Base-by-base conservation (phyloP, 2,888 invertebrate species). In the Apodemia duryi region DNA sequence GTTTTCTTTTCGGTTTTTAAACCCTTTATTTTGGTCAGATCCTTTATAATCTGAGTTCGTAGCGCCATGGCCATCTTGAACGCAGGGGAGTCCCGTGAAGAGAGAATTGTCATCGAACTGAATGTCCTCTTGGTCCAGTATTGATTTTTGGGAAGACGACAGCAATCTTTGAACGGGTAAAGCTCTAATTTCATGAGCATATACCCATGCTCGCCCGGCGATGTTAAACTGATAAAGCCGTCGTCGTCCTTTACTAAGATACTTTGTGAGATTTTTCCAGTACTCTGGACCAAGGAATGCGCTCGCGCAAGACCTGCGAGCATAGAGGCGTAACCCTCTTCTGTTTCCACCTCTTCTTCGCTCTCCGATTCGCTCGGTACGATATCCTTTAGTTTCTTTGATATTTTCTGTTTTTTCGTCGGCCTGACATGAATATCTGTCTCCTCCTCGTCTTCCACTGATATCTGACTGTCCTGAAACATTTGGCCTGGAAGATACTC, bases 181-280 rank as follows among this genome's bases (percentile, higher is more conserved):
- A 69, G 66, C 67, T 70, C 67, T 54, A 70, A 57, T 49, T 70
- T 70, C 35, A 69, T 61, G 43, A 70, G 43, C 66, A 66, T 70
- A 43, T 29, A 65, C 67, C 69, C 70, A 70, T 68, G 68, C 65
- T 67, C 68, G 63, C 69, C 67, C 71, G 69, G 65, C 64, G 67
- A 63, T 61, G 66, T 57, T 63, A 70, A 57, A 63, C 43, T 64
- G 63, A 70, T 68, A 68, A 35, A 66, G 32, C 66, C 67, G 64
- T 67, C 69, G 38, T 57, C 65, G 65, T 65, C 64, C 65, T 69
- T 67, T 63, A 67, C 54, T 29, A 63, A 67, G 46, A 70, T 70
- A 70, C 21, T 32, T 51, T 68, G 67, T 11, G 63, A 69, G 38
- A 70, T 70, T 69, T 63, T 63, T 0, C 70, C 70, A 70, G 65